Evolutionary conservation across 2,888 invertebrate species (phyloP).

Genomic region (Drosophila mulleri): DNA sequence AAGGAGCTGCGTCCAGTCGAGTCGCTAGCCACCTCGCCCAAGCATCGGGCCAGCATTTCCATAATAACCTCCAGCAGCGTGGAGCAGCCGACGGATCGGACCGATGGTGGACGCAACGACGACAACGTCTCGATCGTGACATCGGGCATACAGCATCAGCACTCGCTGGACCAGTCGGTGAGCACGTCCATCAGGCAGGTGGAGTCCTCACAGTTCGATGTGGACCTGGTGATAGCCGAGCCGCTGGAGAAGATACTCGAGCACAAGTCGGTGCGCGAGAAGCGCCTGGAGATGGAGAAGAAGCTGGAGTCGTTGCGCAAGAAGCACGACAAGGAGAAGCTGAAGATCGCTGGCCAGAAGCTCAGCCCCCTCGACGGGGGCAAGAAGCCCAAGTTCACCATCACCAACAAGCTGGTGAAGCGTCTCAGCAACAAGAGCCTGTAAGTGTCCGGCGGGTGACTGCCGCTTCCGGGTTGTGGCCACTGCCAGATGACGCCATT

Average conservation of each 20-base stretch:
- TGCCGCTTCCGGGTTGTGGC: conserved; percentile 11
- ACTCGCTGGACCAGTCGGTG: conserved; percentile 83
- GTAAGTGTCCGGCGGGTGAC: conserved; percentile 86
- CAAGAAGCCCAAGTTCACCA: conserved; percentile 90
- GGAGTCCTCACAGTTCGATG: conserved; percentile 83
- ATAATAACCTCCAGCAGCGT: conserved; percentile 78
- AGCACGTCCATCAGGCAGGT: conserved; percentile 82
- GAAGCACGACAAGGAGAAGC: conserved; percentile 92
- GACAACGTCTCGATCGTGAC: conserved; percentile 60
- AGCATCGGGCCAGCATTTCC: conserved; percentile 85
- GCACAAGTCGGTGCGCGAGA: conserved; percentile 93
- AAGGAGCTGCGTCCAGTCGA: conserved; percentile 84
- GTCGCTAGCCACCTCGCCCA: conserved; percentile 85
- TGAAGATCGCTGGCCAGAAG: conserved; percentile 87
- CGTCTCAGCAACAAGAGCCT: conserved; percentile 92
- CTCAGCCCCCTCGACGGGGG: conserved; percentile 87
- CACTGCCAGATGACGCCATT: conserved; percentile 72
- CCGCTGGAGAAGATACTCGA: conserved; percentile 92
- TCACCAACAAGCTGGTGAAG: conserved; percentile 91
- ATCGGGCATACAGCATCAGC: conserved; percentile 83
- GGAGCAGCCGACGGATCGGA: conserved; percentile 74
- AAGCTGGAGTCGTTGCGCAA: conserved; percentile 93
- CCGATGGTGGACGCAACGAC: conserved; percentile 64
- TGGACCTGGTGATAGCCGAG: conserved; percentile 88
- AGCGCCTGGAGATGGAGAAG: conserved; percentile 93